phyloP scores from a whole-genome alignment of 2,113 vertebrate species.

The Myotis lucifugus region DNA sequence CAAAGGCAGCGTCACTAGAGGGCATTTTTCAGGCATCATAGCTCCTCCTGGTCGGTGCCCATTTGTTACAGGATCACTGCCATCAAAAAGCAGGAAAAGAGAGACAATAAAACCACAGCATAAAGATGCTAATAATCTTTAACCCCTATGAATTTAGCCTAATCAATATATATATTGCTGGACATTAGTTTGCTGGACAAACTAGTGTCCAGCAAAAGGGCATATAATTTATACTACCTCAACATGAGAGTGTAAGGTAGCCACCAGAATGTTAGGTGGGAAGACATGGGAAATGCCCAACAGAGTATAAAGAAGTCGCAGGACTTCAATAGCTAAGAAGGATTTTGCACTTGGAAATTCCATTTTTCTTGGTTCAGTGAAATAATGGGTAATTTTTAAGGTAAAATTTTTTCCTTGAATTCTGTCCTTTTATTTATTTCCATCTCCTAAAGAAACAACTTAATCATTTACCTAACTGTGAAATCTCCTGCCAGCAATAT shows the following conservation, averaged over 20 bases:
- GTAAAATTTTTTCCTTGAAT: not conserved
- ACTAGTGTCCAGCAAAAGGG: not conserved
- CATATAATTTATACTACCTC: not conserved
- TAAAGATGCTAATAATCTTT: not conserved
- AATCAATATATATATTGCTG: too few species aligned
- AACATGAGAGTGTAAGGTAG: not conserved
- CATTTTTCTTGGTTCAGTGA: not conserved
- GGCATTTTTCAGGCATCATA: not conserved
- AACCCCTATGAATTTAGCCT: not conserved
- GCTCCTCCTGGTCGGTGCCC: not conserved
- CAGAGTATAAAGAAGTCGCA: not conserved
- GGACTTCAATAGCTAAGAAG: not conserved
- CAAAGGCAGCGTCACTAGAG: not conserved
- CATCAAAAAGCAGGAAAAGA: not conserved
- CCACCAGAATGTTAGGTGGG: not conserved
- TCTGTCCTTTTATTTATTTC: not conserved
- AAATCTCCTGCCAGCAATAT: not conserved
- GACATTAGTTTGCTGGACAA: too few species aligned
- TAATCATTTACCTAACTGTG: not conserved
- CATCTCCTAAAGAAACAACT: not conserved
- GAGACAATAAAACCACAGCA: not conserved
- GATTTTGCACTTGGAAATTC: not conserved
- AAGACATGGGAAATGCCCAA: not conserved
- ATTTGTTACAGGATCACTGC: not conserved
- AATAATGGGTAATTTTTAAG: not conserved